A percentile compares a stretch with the other conserved stretches of the same genome.
phyloP scores from a whole-genome alignment of 2,888 invertebrate species.

The Pristionchus fissidentatus region DNA sequence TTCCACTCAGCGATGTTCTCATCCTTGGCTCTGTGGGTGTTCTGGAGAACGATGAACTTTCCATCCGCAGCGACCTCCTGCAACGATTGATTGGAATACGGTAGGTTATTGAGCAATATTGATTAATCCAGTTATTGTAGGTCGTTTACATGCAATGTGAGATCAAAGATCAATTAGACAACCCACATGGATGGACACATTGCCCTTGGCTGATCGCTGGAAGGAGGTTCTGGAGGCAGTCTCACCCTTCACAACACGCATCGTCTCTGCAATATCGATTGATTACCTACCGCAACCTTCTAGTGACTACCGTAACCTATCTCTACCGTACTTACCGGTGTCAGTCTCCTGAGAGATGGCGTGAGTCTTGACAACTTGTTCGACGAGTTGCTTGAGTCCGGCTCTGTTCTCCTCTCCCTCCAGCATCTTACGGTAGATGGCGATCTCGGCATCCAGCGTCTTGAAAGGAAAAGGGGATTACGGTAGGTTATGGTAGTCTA shows the following conservation, averaged over 20 bases:
- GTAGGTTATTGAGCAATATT: not conserved
- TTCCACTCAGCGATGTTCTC: slow-evolving; percentile 76
- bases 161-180: not conserved
- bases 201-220: slow-evolving; percentile 78
- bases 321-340: slow-evolving; percentile 58
- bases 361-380: slow-evolving; percentile 74
- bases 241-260: slow-evolving; percentile 76
- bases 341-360: slow-evolving; percentile 70
- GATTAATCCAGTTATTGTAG: too few relatives aligned
- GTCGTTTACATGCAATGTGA: too few relatives aligned
- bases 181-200: slow-evolving; percentile 76
- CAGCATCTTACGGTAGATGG: slow-evolving; percentile 79
- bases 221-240: slow-evolving; percentile 79
- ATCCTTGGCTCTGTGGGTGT: slow-evolving; percentile 76
- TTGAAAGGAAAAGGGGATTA: slow-evolving; percentile 56
- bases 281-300: not conserved
- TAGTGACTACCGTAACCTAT: not conserved
- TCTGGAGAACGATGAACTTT: slow-evolving; percentile 77
- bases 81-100: not conserved
- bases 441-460: slow-evolving; percentile 79
- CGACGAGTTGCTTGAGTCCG: slow-evolving; percentile 75
- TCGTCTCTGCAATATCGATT: slow-evolving; percentile 59
- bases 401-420: slow-evolving; percentile 79
- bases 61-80: slow-evolving; percentile 77
- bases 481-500: not conserved